Evolutionary conservation across 2,113 vertebrate species (phyloP).

Genomic region (Syrrhaptes paradoxus): DNA sequence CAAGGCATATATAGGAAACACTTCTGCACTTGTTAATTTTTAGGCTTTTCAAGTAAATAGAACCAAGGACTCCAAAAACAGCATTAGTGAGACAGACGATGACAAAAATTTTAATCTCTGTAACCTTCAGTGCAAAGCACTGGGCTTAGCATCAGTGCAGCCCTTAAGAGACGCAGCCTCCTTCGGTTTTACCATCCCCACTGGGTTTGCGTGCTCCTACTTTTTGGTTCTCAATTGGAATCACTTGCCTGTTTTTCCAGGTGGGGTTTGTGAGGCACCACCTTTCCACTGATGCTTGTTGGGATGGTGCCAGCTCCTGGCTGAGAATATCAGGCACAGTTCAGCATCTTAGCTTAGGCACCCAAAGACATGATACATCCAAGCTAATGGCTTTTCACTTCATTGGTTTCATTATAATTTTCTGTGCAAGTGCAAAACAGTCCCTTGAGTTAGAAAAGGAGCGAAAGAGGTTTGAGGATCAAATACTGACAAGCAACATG

Average conservation of each 20-base stretch:
- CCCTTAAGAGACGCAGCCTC: background rate
- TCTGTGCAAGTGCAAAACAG: background rate
- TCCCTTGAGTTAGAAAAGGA: background rate
- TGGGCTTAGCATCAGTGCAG: background rate
- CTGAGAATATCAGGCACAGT: background rate
- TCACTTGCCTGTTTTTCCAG: background rate
- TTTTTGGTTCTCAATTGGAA: background rate
- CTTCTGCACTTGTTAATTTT: background rate
- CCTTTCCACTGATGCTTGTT: background rate
- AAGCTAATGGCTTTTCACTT: background rate
- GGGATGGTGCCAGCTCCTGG: background rate
- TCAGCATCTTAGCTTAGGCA: background rate
- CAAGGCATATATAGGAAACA: rapidly evolving
- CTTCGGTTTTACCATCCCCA: background rate
- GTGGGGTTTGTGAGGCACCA: background rate
- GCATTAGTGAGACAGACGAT: background rate
- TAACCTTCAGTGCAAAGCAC: background rate
- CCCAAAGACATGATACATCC: background rate
- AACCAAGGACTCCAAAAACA: background rate
- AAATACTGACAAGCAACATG: background rate
- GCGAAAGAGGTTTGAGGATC: background rate
- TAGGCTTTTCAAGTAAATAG: background rate
- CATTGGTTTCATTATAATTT: background rate
- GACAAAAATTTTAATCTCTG: background rate
- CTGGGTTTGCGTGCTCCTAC: background rate